Evolutionary conservation across 2,113 vertebrate genomes (phyloP).

Genomic region (Ceyx margarethae): DNA sequence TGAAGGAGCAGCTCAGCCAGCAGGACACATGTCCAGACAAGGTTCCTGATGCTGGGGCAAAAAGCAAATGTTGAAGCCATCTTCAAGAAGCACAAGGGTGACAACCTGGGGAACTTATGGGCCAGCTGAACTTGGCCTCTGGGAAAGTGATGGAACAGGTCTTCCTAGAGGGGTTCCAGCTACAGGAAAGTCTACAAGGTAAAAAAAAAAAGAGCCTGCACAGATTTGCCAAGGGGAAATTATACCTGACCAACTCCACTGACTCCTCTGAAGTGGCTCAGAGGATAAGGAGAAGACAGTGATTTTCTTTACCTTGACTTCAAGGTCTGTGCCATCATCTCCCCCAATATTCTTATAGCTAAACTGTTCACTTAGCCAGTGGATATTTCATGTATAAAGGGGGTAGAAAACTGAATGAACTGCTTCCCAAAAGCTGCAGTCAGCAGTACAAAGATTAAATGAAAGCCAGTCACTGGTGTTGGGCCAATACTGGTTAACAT

Average conservation of each 20-base stretch:
- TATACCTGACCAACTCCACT: background rate
- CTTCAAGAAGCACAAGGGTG: background rate
- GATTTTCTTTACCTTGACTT: background rate
- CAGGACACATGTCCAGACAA: background rate
- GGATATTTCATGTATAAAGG: background rate
- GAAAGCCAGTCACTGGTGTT: background rate
- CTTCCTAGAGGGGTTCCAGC: background rate
- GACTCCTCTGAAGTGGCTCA: background rate
- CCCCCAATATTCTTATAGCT: background rate
- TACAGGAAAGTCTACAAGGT: background rate
- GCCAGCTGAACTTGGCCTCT: background rate
- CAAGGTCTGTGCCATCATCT: background rate
- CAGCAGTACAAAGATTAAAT: background rate
- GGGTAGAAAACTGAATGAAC: background rate
- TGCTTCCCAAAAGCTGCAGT: background rate
- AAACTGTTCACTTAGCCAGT: background rate
- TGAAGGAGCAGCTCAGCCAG: background rate
- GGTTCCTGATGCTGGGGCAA: background rate
- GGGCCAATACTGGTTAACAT: background rate
- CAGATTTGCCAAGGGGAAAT: background rate
- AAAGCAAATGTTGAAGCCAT: background rate
- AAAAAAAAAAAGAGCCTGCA: background rate
- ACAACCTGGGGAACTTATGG: background rate
- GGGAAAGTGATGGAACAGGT: background rate
- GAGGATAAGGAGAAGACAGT: background rate